Base-by-base conservation (phyloP, 2,888 invertebrate species). In the Phyllotreta cruciferae region DNA sequence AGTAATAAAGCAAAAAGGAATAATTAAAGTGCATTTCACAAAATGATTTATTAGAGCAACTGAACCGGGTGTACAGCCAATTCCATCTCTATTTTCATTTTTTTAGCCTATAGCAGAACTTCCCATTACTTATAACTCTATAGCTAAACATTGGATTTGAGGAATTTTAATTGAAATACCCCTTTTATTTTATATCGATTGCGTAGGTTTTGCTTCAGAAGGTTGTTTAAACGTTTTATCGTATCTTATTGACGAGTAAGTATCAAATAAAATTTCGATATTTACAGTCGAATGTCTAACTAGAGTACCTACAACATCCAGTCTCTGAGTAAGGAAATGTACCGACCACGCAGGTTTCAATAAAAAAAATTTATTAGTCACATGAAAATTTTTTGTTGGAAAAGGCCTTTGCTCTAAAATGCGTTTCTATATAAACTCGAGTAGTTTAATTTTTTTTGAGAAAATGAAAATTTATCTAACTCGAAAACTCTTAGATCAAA, bases 241-340 rank as follows among this genome's bases (percentile, higher is more conserved):
- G 9, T 41, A 41, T 41, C n/a, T 8, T 37, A 6, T 14, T 11
- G 52, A 52, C 37, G 14, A 8, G 9, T 52, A 52, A 11, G 52
- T 52, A 52, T 52, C 37, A 52, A 52, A 52, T 52, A 52, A 52
- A 52, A 24, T 58, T 58, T 50, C 36, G 41, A 58, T 58, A 58
- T 35, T 41, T 41, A 57, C 35, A 34, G 38, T 34, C 36, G 36
- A 36, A 9, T 50, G 50, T 50, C 50, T 49, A 58, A 50, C 58
- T 58, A 41, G 50, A 50, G 42, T 49, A 50, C 39, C 47, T 47
- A 57, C 57, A 49, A 47, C 42, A 50, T 35, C 49, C 49, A 50
- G 39, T 60, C 49, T 58, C 60, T 60, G 37, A 53, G 60, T 60
- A 52, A 60, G 60, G 60, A 60, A 52, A 60, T 44, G 60, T 60